Percentiles rank a stretch among this genome's conserved stretches.
Evolutionary conservation across 2,797 vertebrate genomes (phyloP).

Genomic region (Coccyzus lansbergi): DNA sequence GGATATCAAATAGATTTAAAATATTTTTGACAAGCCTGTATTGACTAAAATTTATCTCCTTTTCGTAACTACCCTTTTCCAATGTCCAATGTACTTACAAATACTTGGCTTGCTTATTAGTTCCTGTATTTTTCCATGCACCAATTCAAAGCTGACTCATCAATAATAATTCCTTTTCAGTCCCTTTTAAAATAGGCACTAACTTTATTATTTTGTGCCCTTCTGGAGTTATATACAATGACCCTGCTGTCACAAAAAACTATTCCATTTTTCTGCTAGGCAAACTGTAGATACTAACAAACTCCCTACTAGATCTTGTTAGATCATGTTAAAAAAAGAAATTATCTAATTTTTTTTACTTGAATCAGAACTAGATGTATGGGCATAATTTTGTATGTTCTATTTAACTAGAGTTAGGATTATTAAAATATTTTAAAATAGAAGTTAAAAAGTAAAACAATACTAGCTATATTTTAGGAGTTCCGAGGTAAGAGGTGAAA

Average conservation of each 20-base stretch:
- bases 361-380: neutral
- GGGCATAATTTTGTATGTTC: neutral
- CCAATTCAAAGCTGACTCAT: slow-evolving; percentile 4
- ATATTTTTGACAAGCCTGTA: neutral
- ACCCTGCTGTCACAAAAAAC: neutral
- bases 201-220: neutral
- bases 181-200: neutral
- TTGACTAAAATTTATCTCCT: neutral
- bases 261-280: neutral
- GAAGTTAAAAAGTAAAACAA: neutral
- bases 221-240: neutral
- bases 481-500: neutral
- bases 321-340: neutral
- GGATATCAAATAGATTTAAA: neutral
- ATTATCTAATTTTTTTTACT: neutral
- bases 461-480: neutral
- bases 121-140: slow-evolving; percentile 47
- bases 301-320: neutral
- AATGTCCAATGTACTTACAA: neutral
- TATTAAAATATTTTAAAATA: neutral
- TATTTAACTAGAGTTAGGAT: neutral
- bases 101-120: neutral
- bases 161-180: neutral
- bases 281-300: neutral
- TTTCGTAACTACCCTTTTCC: neutral